These are phyloP conservation scores for Doryteuthis pealeii DNA, from an alignment of 1,140 invertebrate species.

Conservation along the genomic window DNA sequence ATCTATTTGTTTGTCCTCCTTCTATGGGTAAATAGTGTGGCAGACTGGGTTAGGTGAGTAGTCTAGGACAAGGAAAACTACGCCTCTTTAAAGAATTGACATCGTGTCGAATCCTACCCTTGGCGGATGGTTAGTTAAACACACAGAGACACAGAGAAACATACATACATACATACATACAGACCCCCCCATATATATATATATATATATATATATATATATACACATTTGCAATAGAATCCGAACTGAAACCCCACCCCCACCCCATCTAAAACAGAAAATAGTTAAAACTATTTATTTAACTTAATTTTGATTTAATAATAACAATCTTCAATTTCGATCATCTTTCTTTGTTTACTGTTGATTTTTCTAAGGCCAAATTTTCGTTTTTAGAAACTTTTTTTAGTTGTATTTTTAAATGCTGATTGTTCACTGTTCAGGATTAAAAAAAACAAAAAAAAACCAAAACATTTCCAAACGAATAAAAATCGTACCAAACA, in stretches of 20 bases:
- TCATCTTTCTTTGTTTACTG: not conserved
- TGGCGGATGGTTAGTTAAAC: not conserved
- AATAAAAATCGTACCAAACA: too few species aligned
- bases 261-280: not conserved
- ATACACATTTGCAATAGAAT: not conserved
- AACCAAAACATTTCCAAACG: too few species aligned
- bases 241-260: not conserved
- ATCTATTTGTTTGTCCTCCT: too few species aligned
- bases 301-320: too few species aligned
- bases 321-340: not conserved
- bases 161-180: not conserved
- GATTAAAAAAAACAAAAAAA: too few species aligned
- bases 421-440: too few species aligned
- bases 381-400: not conserved
- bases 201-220: conserved; percentile 4
- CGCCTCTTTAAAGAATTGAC: not conserved
- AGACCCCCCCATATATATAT: not conserved
- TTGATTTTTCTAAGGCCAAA: not conserved
- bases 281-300: too few species aligned
- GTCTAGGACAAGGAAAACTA: not conserved
- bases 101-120: not conserved
- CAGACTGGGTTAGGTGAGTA: not conserved
- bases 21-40: not conserved
- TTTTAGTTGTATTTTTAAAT: too few species aligned
- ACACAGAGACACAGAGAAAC: not conserved